These are phyloP conservation scores for Acronicta psi DNA, from an alignment of 2,888 invertebrate species.

Conservation along the genomic window DNA sequence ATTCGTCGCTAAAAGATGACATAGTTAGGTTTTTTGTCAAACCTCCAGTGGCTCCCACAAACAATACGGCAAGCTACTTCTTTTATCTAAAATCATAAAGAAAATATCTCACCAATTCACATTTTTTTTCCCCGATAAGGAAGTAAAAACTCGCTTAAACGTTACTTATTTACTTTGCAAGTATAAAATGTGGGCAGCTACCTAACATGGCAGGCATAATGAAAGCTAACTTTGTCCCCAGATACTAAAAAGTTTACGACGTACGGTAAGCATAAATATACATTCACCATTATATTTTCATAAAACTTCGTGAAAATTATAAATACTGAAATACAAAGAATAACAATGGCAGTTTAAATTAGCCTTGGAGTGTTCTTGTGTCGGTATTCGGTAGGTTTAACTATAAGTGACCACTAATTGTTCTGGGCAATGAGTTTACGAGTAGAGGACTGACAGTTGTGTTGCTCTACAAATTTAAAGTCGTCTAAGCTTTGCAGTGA, in stretches of 20 bases:
- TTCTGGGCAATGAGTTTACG: constrained; percentile 13
- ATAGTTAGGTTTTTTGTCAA: constrained; percentile 58
- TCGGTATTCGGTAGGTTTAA: background rate
- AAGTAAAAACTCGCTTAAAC: constrained; percentile 48
- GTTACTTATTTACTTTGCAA: constrained; percentile 48
- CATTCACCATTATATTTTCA: constrained; percentile 35
- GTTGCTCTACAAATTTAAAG: constrained; percentile 13
- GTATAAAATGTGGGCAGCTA: constrained; percentile 43
- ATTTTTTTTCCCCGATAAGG: constrained; percentile 42
- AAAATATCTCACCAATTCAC: constrained; percentile 47
- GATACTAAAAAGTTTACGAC: constrained; percentile 58
- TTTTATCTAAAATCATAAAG: constrained; percentile 56
- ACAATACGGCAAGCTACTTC: constrained; percentile 54
- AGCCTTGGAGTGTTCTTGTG: constrained; percentile 6
- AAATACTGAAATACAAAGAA: constrained; percentile 16
- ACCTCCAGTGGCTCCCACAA: constrained; percentile 54
- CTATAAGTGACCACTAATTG: background rate
- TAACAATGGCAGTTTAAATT: constrained; percentile 21
- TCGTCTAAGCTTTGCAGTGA: background rate
- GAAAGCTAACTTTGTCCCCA: constrained; percentile 53
- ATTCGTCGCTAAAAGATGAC: constrained; percentile 58
- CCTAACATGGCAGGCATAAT: constrained; percentile 46
- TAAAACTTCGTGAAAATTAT: constrained; percentile 51
- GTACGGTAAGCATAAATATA: constrained; percentile 50
- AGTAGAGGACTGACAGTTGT: background rate